Evolutionary conservation across 2,113 vertebrate genomes (phyloP).

Genomic region (Prochilodus magdalenae): DNA sequence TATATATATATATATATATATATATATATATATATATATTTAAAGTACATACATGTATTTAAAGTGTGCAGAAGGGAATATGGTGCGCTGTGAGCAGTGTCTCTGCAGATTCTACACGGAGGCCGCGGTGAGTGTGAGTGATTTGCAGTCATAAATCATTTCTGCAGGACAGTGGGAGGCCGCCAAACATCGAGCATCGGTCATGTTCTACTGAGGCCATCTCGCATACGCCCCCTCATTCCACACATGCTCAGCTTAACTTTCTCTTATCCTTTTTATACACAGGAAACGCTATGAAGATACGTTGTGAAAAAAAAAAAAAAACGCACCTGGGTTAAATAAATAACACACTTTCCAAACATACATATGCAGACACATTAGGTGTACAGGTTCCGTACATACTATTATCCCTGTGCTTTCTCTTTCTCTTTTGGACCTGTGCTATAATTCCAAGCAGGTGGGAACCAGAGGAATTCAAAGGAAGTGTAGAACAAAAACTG

Average conservation of each 20-base stretch:
- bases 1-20: no score
- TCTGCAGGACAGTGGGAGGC: constrained; percentile 67
- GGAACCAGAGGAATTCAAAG: background rate
- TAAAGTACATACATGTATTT: no score
- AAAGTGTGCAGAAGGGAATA: background rate
- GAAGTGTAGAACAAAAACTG: background rate
- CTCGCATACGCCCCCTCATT: background rate
- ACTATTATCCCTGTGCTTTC: background rate
- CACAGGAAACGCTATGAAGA: background rate
- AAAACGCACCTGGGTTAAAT: background rate
- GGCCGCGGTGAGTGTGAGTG: constrained; percentile 82
- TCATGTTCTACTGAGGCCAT: constrained; percentile 56
- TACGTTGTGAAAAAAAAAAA: constrained; percentile 10
- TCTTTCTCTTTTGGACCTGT: background rate
- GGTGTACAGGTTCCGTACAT: background rate
- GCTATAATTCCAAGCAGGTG: constrained; percentile 1
- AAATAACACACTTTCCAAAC: background rate
- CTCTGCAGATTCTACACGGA: constrained; percentile 78
- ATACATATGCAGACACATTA: background rate
- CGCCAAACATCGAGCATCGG: constrained; percentile 54
- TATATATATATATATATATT: no score
- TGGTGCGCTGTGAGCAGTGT: constrained; percentile 56
- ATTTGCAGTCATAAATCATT: constrained; percentile 82
- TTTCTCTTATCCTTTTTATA: background rate
- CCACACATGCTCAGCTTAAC: constrained; percentile 4